Base-by-base conservation (phyloP, 2,113 vertebrate genomes). In the Phyllopteryx taeniolatus region DNA sequence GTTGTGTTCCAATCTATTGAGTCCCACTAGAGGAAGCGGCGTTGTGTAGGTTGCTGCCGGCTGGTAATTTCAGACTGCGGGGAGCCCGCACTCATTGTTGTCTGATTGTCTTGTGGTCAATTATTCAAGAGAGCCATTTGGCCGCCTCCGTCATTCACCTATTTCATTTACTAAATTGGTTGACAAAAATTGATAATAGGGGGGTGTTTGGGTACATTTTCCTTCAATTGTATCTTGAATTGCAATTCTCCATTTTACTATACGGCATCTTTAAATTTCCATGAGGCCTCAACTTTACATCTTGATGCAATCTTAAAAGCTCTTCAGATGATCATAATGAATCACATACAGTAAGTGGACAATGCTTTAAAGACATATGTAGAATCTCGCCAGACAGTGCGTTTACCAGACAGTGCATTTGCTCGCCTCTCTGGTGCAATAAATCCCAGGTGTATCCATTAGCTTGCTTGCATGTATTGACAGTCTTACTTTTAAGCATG, bases 91-190 rank as follows among this genome's bases (percentile, higher is more conserved):
- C 72, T 75, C 77, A 80, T 85, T 80, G 85, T 72, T 81, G 81
- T 86, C 87, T 91, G 90, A 90, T 89, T 90, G 87, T 87, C 76
- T 80, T 83, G 62, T 82, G 81, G 84, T 90, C 89, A 92, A 91
- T 92, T 92, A 92, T 91, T 92, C 84, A 88, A 91, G 88, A 81
- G 79, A 85, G 86, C 81, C 70, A 75, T 87, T 83, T 78, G 74
- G 74, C 65, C 78, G 79, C 77, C 77, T 74, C 75, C 82, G 71
- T 78, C 74, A 39, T 85, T 83, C 80, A 69, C 65, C 76, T 65
- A 70, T 72, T 87, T 83, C 72, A 86, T 89, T 91, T 89, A 87
- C 83, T 85, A 81, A 85, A 85, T 89, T 74, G 85, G 83, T 74
- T 77, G 73, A 66, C 85, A 83, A 87, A 78, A 82, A 73, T 78